phyloP scores from a whole-genome alignment of 1,140 invertebrate species.

The Acyrthosiphon pisum region DNA sequence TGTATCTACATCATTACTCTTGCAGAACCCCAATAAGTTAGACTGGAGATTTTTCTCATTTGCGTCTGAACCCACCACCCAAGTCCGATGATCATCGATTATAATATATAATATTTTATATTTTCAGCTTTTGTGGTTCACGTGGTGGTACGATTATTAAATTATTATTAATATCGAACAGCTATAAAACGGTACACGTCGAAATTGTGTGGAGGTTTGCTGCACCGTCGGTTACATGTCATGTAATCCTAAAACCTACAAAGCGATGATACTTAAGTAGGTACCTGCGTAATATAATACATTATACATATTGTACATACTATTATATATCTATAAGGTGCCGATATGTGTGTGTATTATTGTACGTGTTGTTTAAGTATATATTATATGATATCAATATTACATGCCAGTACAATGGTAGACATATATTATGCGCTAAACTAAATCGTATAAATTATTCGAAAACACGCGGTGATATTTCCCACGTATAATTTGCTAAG shows the following conservation, averaged over 20 bases:
- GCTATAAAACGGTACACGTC: neutral
- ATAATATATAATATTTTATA: neutral
- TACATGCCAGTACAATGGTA: neutral
- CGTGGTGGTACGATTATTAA: neutral
- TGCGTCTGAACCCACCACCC: neutral
- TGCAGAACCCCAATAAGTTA: neutral
- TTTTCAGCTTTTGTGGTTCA: neutral
- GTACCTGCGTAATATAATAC: neutral
- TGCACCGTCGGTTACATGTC: neutral
- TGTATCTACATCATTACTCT: neutral
- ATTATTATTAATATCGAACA: neutral
- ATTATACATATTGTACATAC: neutral
- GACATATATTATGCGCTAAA: neutral
- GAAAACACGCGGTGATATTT: neutral
- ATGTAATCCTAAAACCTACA: constrained; percentile 16
- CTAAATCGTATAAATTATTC: neutral
- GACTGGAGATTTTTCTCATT: neutral
- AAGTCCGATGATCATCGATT: neutral
- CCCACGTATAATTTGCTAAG: neutral
- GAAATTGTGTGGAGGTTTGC: neutral
- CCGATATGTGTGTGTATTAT: neutral
- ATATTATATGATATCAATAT: neutral
- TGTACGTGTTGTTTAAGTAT: neutral
- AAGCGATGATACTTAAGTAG: neutral
- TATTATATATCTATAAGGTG: neutral